Base-by-base conservation (phyloP, 2,888 invertebrate species). In the Cerastis leucographa region DNA sequence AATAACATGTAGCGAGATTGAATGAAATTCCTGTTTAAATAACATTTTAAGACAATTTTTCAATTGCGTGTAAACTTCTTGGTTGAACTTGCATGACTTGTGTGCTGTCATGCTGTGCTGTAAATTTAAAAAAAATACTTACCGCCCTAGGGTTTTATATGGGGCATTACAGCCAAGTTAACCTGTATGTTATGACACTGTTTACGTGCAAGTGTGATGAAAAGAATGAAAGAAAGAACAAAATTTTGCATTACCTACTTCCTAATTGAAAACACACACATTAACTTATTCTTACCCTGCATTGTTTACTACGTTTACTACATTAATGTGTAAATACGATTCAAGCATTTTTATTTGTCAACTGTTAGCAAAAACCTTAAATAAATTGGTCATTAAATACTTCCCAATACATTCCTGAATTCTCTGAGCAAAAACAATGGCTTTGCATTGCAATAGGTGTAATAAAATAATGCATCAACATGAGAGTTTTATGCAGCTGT, bases 391-490 rank as follows among this genome's bases (percentile, higher is more conserved):
- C 29, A n/a, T 40, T 64, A 64, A n/a, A 42, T 42, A 64, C 42
- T 64, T 42, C 42, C 14, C 42, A 42, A 64, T n/a, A 56, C 40
- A 78, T 72, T 14, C 29, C 49, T 25, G 25, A 68, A 68, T 35
- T 72, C 14, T 78, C 49, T 44, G 46, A 49, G 14, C 42, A 49
- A 59, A 51, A 61, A 61, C 64, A n/a, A 69, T 56, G 0, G 44
- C 62, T 49, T 68, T 64, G 35, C 62, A 29, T n/a, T 70, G 65
- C 29, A 71, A 68, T 35, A 49, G 22, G 22, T 42, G 69, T 49
- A 42, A 77, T 73, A 81, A 78, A 78, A 80, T 80, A 64, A 66
- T 68, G 25, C 67, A 75, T 65, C 49, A 54, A 25, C n/a, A 42
- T 17, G 25, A 78, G 44, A 67, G 59, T 68, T 59, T 51, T 68